A percentile compares a stretch with the other conserved stretches of the same genome.
Conservation (phyloP, 2,797 vertebrate genomes). For the Graptemys geographica region DNA sequence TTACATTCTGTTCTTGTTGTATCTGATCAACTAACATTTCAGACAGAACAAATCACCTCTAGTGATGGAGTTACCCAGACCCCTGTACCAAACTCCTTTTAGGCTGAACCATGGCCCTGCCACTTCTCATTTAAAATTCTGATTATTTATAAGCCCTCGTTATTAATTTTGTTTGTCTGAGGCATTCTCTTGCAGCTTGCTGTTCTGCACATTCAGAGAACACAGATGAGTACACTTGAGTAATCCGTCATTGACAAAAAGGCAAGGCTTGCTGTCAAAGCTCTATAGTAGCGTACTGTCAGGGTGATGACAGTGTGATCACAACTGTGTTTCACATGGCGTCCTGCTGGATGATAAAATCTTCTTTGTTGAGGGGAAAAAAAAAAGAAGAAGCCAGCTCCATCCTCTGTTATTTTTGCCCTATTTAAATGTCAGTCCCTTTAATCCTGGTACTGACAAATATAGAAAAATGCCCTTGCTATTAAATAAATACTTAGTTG, state of each 20-base stretch:
- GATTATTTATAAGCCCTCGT: background rate
- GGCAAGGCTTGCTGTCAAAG: background rate
- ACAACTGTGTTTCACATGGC: background rate
- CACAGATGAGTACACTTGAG: background rate
- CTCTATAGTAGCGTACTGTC: background rate
- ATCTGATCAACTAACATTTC: background rate
- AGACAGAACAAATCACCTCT: background rate
- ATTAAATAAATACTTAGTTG: background rate
- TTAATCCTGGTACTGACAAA: background rate
- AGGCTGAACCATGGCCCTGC: background rate
- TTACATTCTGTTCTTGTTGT: background rate
- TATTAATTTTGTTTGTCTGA: background rate
- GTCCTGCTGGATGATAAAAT: background rate
- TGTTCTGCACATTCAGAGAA: background rate
- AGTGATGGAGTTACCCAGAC: background rate
- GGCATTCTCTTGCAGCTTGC: background rate
- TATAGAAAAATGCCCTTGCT: background rate
- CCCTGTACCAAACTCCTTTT: background rate
- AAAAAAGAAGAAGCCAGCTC: background rate
- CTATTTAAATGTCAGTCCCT: background rate
- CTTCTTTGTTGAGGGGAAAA: background rate
- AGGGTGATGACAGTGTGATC: conserved; percentile 14
- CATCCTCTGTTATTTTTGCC: background rate
- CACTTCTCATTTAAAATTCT: background rate
- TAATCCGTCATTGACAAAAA: background rate